Evolutionary conservation across 2,113 vertebrate genomes (phyloP).

Genomic region (Scolopax mira): DNA sequence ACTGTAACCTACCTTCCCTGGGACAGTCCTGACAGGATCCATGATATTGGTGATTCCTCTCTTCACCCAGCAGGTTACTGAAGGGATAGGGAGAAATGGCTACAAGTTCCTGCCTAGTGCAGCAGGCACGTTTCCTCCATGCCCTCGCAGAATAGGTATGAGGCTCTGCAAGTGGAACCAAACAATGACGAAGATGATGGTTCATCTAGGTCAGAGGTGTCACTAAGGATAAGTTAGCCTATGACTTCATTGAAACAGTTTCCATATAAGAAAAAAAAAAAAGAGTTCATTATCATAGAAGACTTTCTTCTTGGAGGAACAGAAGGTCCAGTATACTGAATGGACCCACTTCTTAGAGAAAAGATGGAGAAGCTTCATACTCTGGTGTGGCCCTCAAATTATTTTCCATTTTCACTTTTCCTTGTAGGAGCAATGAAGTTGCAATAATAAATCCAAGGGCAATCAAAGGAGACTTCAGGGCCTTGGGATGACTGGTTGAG

Average conservation of each 20-base stretch:
- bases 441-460: background rate
- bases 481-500: background rate
- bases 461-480: background rate
- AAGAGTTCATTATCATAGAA: background rate
- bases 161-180: background rate
- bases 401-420: background rate
- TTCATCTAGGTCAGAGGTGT: background rate
- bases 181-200: too few relatives aligned
- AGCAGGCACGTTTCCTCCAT: accelerated
- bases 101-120: background rate
- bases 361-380: background rate
- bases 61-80: background rate
- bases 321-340: background rate
- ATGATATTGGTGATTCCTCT: background rate
- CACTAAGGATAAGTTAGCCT: background rate
- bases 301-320: background rate
- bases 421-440: background rate
- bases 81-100: background rate
- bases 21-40: background rate
- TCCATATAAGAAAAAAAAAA: background rate
- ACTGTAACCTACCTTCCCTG: background rate
- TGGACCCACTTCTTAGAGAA: background rate
- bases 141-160: background rate
- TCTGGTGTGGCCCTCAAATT: background rate
- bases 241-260: background rate